Percentiles rank a stretch among this genome's conserved stretches.
Conservation (phyloP, 2,113 vertebrate genomes). For the Stegastes partitus region DNA sequence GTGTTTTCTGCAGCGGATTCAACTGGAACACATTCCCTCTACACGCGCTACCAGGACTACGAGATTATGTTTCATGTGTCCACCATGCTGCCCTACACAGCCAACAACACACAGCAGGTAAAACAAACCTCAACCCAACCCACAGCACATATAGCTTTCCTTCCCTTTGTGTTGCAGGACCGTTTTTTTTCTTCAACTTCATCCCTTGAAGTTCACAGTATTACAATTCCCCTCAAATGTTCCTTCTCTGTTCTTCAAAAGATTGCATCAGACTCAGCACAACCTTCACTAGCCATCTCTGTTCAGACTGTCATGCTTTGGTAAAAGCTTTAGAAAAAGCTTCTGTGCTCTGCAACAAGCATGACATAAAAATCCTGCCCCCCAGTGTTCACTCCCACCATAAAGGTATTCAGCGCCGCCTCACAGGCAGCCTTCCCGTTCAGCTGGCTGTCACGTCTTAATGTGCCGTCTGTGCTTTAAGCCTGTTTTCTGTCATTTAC, state of each 20-base stretch:
- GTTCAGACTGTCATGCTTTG: conserved; percentile 29
- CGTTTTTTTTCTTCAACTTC: neutral
- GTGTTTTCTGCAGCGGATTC: conserved; percentile 83
- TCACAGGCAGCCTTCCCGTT: conserved; percentile 25
- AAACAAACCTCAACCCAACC: neutral
- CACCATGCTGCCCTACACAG: conserved; percentile 91
- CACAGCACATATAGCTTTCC: neutral
- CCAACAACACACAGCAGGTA: conserved; percentile 90
- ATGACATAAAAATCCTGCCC: conserved; percentile 68
- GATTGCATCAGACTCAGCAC: conserved; percentile 15
- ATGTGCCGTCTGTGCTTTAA: conserved; percentile 23
- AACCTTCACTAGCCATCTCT: conserved; percentile 18
- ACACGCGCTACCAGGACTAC: conserved; percentile 93
- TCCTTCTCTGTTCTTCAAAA: neutral
- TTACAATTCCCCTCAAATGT: conserved; percentile 1
- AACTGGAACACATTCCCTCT: conserved; percentile 90
- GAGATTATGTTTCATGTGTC: conserved; percentile 97
- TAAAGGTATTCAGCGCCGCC: conserved; percentile 18
- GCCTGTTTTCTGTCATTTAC: conserved; percentile 26
- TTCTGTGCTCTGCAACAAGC: conserved; percentile 43
- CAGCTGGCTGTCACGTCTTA: conserved; percentile 24
- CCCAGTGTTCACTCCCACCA: conserved; percentile 62
- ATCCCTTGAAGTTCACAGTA: neutral
- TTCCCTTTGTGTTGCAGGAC: conserved; percentile 2
- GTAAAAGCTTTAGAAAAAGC: conserved; percentile 44